These are phyloP conservation scores for Heliconius ismenius DNA, from an alignment of 2,888 invertebrate genomes.

Conservation along the genomic window DNA sequence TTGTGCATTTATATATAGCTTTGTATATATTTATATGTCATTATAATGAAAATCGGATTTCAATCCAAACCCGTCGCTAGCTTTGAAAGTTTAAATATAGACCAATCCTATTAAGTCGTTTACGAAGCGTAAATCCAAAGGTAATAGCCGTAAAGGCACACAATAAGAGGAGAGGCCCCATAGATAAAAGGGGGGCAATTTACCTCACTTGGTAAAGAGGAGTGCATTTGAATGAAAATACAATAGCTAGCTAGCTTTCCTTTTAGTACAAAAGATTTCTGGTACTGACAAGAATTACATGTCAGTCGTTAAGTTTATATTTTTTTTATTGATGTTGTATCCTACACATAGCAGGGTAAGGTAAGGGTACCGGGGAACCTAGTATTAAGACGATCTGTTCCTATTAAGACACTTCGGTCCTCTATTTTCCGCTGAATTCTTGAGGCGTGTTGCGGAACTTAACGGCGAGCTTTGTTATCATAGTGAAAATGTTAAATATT, in stretches of 20 bases:
- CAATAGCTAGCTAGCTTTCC: conserved; percentile 16
- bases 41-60: not conserved
- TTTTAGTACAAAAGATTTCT: conserved; percentile 1
- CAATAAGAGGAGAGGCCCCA: conserved; percentile 34
- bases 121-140: conserved; percentile 38
- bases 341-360: too few species aligned
- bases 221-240: conserved; percentile 35
- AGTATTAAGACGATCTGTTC: too few species aligned
- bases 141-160: conserved; percentile 39
- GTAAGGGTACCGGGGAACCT: too few species aligned
- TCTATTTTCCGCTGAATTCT: too few species aligned
- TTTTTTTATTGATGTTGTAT: too few species aligned
- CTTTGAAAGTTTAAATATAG: conserved; percentile 34
- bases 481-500: too few species aligned
- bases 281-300: not conserved
- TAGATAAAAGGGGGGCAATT: conserved; percentile 36
- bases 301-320: not conserved
- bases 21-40: not conserved
- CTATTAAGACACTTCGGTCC: too few species aligned
- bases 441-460: too few species aligned
- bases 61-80: not conserved
- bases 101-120: conserved; percentile 36
- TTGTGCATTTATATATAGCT: not conserved
- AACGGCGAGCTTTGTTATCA: too few species aligned
- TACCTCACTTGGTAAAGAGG: conserved; percentile 22